phyloP scores from a whole-genome alignment of 2,888 invertebrate species.

The Xestoiulus laeticollis region DNA sequence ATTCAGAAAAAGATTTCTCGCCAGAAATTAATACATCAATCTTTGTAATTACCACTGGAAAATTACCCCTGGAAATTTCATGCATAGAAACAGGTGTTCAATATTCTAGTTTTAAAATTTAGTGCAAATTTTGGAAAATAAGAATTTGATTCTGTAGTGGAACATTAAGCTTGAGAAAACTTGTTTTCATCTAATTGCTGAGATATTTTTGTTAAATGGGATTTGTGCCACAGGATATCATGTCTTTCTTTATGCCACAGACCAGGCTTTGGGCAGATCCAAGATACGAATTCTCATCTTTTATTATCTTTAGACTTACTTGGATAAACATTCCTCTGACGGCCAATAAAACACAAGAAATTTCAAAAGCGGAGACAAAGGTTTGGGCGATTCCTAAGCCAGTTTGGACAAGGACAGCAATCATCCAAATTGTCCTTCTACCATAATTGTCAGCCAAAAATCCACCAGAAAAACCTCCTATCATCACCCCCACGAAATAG shows the following conservation, averaged over 20 bases:
- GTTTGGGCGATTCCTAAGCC: constrained; percentile 32
- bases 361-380: constrained; percentile 34
- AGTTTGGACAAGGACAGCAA: neutral
- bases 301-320: constrained; percentile 42
- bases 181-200: no score
- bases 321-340: constrained; percentile 47
- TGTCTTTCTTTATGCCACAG: neutral
- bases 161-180: no score
- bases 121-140: no score
- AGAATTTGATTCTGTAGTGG: no score
- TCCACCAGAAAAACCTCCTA: constrained; percentile 31
- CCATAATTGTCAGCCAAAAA: constrained; percentile 48
- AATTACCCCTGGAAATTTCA: no score
- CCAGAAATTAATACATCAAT: no score
- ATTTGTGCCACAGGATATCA: neutral
- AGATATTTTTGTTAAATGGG: no score
- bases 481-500: constrained; percentile 42
- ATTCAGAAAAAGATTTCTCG: no score
- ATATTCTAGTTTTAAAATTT: no score
- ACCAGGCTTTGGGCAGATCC: neutral
- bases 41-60: no score
- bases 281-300: neutral
- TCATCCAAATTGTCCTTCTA: neutral
- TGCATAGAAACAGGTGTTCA: no score
- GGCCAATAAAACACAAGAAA: constrained; percentile 27